These are phyloP conservation scores for Pseudeuparius sepicola DNA, from an alignment of 2,888 invertebrate genomes.

Conservation along the genomic window DNA sequence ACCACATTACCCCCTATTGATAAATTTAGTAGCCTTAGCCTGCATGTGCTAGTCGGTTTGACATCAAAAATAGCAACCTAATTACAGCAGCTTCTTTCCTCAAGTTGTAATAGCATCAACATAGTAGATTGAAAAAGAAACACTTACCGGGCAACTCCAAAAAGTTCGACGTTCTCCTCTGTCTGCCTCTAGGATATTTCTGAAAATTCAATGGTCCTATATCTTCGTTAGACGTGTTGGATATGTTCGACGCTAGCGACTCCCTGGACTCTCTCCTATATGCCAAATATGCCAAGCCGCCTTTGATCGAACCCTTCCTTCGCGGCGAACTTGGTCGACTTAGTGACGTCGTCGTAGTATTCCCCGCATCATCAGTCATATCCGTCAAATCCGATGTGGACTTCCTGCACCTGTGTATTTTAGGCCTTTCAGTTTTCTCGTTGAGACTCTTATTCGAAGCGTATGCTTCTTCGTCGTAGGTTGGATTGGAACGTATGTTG, in stretches of 20 bases:
- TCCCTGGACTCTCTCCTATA: slow-evolving; percentile 44
- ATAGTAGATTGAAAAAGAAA: no score
- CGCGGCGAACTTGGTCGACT: slow-evolving; percentile 56
- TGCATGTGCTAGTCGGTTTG: no score
- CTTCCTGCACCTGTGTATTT: slow-evolving; percentile 48
- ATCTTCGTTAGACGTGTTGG: slow-evolving; percentile 67
- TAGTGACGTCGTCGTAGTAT: slow-evolving; percentile 50
- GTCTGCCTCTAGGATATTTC: slow-evolving; percentile 64
- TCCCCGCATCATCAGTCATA: slow-evolving; percentile 42
- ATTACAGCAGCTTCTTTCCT: no score
- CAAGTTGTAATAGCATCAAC: no score
- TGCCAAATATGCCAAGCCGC: slow-evolving; percentile 70
- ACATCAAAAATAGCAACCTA: no score
- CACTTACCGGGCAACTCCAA: slow-evolving; percentile 73
- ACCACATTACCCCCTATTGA: no score
- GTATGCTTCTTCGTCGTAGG: slow-evolving; percentile 43
- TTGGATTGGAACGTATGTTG: slow-evolving; percentile 52
- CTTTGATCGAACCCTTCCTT: slow-evolving; percentile 58
- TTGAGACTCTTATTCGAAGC: slow-evolving; percentile 35
- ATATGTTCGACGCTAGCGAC: slow-evolving; percentile 58
- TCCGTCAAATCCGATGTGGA: slow-evolving; percentile 72
- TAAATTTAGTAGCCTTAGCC: no score
- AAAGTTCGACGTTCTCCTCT: slow-evolving; percentile 77
- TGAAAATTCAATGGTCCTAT: slow-evolving; percentile 73
- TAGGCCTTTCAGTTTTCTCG: slow-evolving; percentile 18